Evolutionary conservation across 92 coral and sea anemone genomes (phyloP).

Genomic region (Metridium senile): DNA sequence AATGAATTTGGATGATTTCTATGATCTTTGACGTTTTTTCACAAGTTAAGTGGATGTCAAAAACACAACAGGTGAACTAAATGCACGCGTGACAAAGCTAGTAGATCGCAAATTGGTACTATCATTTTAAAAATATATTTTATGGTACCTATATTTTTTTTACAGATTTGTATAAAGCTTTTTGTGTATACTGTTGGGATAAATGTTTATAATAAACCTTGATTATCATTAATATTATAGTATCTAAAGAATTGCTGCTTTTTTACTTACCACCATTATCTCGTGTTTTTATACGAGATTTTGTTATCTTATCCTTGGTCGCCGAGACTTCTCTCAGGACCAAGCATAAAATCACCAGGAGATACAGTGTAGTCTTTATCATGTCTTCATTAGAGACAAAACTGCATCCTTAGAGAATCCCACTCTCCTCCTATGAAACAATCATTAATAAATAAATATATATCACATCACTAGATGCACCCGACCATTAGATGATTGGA

Average conservation of each 20-base stretch:
- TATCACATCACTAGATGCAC: no score
- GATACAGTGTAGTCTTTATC: constrained; percentile 6
- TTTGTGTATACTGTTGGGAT: no score
- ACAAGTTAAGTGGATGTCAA: not conserved
- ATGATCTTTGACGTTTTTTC: not conserved
- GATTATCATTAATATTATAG: no score
- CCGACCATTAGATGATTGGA: no score
- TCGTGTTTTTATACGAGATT: not conserved
- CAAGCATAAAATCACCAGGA: constrained; percentile 17
- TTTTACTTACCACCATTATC: not conserved
- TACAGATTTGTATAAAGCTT: no score
- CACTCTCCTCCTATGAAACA: constrained; percentile 11
- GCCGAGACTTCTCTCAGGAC: not conserved
- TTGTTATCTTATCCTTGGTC: not conserved
- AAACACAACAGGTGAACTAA: not conserved
- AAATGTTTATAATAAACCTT: no score
- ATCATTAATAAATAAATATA: not conserved
- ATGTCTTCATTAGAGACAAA: constrained; percentile 18
- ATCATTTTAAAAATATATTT: no score
- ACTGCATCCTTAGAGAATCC: constrained; percentile 15
- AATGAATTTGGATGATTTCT: not conserved
- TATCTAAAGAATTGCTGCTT: not conserved
- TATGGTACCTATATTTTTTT: no score
- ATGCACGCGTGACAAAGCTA: not conserved
- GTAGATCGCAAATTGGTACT: not conserved